Evolutionary conservation across 2,113 vertebrate species (phyloP), one percentile per base, ranked within the genome.

Genomic region (Amblyopsis rosae): DNA sequence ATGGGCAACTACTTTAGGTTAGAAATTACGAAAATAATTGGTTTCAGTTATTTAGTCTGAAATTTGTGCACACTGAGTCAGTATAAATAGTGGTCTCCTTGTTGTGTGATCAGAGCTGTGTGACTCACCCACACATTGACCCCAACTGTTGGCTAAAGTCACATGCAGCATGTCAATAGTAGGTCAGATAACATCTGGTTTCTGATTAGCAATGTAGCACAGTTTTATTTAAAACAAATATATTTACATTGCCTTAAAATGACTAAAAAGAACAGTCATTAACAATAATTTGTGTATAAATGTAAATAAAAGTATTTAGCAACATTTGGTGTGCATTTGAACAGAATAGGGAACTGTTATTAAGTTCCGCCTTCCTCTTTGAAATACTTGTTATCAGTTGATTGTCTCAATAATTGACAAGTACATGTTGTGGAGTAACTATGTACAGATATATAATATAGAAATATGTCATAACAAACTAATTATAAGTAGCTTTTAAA

Each of bases 171-270:
- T 67, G 69, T 35, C 26, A 3, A 26, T 2, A 26, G 26, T 26
- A 26, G 26, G 26, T 26, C 26, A 26, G 35, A 41, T 3, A 41
- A 41, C 35, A 41, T 41, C 26, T 26, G 26, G 26, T 26, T 26
- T 26, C 26, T 26, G 26, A 26, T 26, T 26, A 26, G 26, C 26
- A 26, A 26, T 49, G 48, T 49, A 49, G 48, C 48, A 49, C 48
- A 1, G 3, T 10, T 49, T 49, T 49, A 49, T 49, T 49, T 49
- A 49, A 49, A 49, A 49, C 48, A 49, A 49, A 49, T 62, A 54
- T 70, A 81, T n/a, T n/a, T 82, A 83, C 79, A 76, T 83, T 88
- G 88, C 88, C 89, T 92, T 91, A 89, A 88, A 86, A 72, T 61
- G 58, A 64, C 70, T 72, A 64, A 49, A 78, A 74, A 77, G 33